These are phyloP conservation scores for Sphaerodactylus townsendi DNA, from an alignment of 2,113 vertebrate genomes.

Conservation along the genomic window DNA sequence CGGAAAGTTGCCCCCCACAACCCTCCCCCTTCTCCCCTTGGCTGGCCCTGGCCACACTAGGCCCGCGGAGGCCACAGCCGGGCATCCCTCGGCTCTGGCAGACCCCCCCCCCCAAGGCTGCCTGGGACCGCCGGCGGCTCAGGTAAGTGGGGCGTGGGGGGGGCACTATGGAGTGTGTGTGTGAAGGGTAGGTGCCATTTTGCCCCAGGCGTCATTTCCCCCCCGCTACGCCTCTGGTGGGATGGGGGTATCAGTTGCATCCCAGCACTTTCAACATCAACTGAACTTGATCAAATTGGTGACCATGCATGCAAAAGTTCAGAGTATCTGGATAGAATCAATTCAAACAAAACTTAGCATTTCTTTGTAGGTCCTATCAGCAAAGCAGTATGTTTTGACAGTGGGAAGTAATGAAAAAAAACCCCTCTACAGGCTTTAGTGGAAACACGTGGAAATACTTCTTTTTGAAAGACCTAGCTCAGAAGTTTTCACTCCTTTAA, in stretches of 20 bases:
- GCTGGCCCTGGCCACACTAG: no score
- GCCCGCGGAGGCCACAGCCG: no score
- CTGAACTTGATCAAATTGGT: not conserved
- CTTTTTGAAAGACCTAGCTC: not conserved
- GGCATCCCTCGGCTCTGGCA: no score
- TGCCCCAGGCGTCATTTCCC: no score
- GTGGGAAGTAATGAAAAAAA: slow-evolving; percentile 2
- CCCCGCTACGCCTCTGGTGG: no score
- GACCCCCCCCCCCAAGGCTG: no score
- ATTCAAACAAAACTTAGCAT: not conserved
- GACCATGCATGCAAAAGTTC: slow-evolving; percentile 2
- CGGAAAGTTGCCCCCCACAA: no score
- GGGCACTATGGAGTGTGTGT: no score
- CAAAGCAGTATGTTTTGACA: slow-evolving; percentile 20
- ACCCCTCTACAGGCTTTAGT: not conserved
- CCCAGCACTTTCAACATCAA: slow-evolving; percentile 19
- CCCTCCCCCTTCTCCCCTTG: no score
- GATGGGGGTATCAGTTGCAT: slow-evolving; percentile 21
- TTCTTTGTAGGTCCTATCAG: not conserved
- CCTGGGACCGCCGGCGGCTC: no score
- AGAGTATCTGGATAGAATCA: slow-evolving; percentile 5
- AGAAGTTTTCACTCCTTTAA: not conserved
- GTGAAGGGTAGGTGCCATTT: no score
- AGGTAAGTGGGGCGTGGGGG: no score
- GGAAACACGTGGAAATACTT: not conserved